Evolutionary conservation across 2,797 vertebrate species (phyloP).

Genomic region (Oreonectes daqikongensis): DNA sequence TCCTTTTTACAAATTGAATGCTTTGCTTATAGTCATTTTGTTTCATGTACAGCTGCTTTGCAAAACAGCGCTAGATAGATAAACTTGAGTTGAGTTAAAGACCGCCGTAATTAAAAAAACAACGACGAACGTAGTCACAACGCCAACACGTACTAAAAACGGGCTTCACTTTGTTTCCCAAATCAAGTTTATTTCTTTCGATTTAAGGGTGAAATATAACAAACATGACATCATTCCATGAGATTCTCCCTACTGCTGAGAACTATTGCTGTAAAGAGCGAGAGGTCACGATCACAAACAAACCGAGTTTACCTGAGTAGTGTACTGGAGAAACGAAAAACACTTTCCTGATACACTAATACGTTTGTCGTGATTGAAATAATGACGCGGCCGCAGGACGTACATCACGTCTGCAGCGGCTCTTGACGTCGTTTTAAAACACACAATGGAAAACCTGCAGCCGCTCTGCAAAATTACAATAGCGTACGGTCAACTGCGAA

Average conservation of each 20-base stretch:
- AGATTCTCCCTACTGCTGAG: constrained; percentile 68
- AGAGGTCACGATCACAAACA: constrained; percentile 36
- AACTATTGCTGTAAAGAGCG: constrained; percentile 57
- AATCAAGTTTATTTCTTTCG: not conserved
- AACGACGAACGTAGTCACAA: no score
- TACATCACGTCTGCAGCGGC: constrained; percentile 21
- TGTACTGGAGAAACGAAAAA: constrained; percentile 75
- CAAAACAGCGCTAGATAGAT: no score
- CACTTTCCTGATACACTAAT: constrained; percentile 67
- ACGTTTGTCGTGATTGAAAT: constrained; percentile 57
- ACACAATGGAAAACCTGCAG: not conserved
- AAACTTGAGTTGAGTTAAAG: no score
- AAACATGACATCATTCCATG: no score
- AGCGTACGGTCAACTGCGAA: no score
- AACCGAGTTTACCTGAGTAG: constrained; percentile 69
- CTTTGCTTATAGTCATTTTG: no score
- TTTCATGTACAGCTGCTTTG: no score
- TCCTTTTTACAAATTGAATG: no score
- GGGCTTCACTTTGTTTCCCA: not conserved
- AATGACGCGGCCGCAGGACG: not conserved
- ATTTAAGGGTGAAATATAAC: not conserved
- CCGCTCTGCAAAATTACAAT: no score
- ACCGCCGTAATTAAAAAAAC: no score
- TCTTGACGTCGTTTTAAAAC: constrained; percentile 24
- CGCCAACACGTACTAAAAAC: not conserved